Conservation (phyloP, 2,888 invertebrate genomes). For the Marronus borbonicus region DNA sequence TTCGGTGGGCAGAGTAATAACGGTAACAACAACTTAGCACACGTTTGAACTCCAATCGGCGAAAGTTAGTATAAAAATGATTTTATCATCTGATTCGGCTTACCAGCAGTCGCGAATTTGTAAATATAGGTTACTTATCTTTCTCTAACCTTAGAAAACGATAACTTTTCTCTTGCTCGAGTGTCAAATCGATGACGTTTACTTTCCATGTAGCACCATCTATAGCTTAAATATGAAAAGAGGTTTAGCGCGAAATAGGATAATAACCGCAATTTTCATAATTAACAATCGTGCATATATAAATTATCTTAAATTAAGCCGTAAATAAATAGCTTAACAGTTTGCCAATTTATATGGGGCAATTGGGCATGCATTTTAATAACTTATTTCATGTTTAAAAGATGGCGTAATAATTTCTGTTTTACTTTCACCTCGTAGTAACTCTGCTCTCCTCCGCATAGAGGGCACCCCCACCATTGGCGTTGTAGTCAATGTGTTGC, state of each 20-base stretch:
- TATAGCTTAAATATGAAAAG: conserved; percentile 5
- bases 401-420: too few species aligned
- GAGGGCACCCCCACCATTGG: too few species aligned
- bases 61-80: conserved; percentile 36
- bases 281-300: neutral
- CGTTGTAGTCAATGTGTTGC: too few species aligned
- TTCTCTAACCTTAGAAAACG: conserved; percentile 48
- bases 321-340: neutral
- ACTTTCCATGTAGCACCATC: conserved; percentile 28
- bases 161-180: conserved; percentile 35
- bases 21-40: neutral
- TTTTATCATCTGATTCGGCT: conserved; percentile 35
- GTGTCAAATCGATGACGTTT: conserved; percentile 40
- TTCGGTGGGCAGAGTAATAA: neutral
- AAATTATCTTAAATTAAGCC: neutral
- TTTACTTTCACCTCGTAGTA: too few species aligned
- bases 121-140: conserved; percentile 50
- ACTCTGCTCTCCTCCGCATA: too few species aligned
- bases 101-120: conserved; percentile 40
- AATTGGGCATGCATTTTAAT: too few species aligned
- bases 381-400: too few species aligned
- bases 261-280: neutral
- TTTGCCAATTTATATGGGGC: too few species aligned
- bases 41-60: conserved; percentile 20
- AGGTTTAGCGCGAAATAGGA: neutral